Percentiles rank a stretch among this genome's conserved stretches.
phyloP scores from a whole-genome alignment of 2,888 invertebrate species.

The Platycnemis pennipes region DNA sequence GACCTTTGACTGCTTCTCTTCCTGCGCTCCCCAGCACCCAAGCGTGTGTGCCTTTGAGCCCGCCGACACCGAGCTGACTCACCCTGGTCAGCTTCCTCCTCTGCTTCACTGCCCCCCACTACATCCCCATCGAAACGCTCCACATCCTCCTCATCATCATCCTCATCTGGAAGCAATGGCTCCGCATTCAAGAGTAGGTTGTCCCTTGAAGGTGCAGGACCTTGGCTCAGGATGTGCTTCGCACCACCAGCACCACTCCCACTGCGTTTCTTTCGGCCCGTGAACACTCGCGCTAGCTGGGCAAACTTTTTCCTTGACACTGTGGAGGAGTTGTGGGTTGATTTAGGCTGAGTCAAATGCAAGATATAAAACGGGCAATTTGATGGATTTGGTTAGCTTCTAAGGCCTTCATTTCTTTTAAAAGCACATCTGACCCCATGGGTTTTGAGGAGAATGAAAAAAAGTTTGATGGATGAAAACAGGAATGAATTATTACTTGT shows the following conservation, averaged over 20 bases:
- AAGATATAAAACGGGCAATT: neutral
- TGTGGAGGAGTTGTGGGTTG: conserved; percentile 74
- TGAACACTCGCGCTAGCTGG: conserved; percentile 88
- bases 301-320: conserved; percentile 91
- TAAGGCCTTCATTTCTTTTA: too few species aligned
- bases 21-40: conserved; percentile 39
- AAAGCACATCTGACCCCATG: too few species aligned
- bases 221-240: conserved; percentile 73
- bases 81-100: conserved; percentile 34
- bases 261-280: conserved; percentile 82
- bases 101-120: neutral
- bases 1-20: conserved; percentile 48
- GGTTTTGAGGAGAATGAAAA: too few species aligned
- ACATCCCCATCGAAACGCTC: conserved; percentile 45
- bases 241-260: conserved; percentile 77
- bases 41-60: conserved; percentile 37
- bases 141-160: conserved; percentile 72
- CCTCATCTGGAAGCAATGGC: conserved; percentile 73
- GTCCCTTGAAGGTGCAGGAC: conserved; percentile 74
- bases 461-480: too few species aligned
- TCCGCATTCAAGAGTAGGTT: conserved; percentile 74
- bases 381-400: too few species aligned
- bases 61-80: conserved; percentile 34
- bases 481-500: too few species aligned
- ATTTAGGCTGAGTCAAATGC: neutral